Base-by-base conservation (phyloP, 30 jellyfish, hydroid and myxozoan species). In the Catostylus mosaicus region DNA sequence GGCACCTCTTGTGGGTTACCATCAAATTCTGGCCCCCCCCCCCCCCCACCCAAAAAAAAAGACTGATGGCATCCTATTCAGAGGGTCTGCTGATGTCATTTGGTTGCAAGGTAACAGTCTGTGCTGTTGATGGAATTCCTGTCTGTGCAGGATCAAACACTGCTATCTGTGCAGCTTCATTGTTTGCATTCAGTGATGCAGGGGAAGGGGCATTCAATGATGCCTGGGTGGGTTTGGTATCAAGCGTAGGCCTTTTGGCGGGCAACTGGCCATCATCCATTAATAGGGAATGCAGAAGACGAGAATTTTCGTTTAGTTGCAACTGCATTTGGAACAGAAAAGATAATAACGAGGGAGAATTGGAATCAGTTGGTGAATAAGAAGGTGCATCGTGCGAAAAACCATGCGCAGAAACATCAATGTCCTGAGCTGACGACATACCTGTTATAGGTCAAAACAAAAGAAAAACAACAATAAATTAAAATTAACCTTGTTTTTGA, bases 1-100 rank as follows among this genome's bases (percentile, higher is more conserved):
- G n/a, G n/a, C n/a, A 43, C 54, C 0, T 43, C 54, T 16, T 43
- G 54, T 43, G 54, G 54, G 54, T 9, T 16, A 30, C 33, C 26
- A 68, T 68, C 65, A 11, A 32, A 68, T 3, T 68, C 81, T 2
- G 26, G 81, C 37, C 81, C 54, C 81, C 81, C 81, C 81, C n/a
- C n/a, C n/a, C n/a, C n/a, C n/a, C n/a, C n/a, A n/a, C n/a, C n/a
- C n/a, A n/a, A n/a, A n/a, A n/a, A 68, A 68, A 68, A 8, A 61
- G 37, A 16, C 74, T 61, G 46, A 61, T 30, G 36, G 74, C 74
- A 61, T 61, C 74, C 37, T 61, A 62, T 29, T 19, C 67, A 29
- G 81, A 68, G 32, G 81, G 81, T 63, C 81, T 68, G 16, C 14
- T 43, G 54, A 43, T 43, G 54, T 43, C 54, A 43, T 43, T 43